Base-by-base conservation (phyloP, 2,113 vertebrate species). In the Tragelaphus buxtoni region DNA sequence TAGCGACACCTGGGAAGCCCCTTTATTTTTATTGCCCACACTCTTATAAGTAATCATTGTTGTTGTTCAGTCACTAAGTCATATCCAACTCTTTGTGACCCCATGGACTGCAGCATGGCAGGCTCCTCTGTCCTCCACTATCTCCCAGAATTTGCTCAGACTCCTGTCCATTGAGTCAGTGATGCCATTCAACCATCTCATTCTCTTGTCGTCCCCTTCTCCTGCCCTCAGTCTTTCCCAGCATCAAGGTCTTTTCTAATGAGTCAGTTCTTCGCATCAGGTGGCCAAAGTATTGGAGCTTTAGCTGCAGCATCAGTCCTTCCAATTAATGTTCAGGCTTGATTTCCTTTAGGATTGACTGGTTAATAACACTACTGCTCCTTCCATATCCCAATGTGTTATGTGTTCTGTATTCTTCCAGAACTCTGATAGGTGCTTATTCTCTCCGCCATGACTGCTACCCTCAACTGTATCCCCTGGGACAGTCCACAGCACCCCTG, bases 371-470 rank as follows among this genome's bases (percentile, higher is more conserved):
- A 28, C 3, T 5, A 26, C 10, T 2, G 32, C 56, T 74, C 76
- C 60, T 79, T 77, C 5, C 0, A 5, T 28, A 79, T 30, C 58
- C 51, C 80, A 12, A 6, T 16, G 49, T 22, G 11, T 16, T 16
- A 53, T 2, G 63, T 47, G 0, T 82, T 76, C 88, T 26, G 5
- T 45, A 39, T 81, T 35, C 82, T 47, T 61, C 45, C 72, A 61
- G 45, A 91, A 69, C 10, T 14, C 58, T 13, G 6, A 20, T 1
- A 47, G 51, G 9, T 32, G 28, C 79, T 32, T 20, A 53, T 10
- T 17, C 24, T 89, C 10, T 90, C 17, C 0, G 0, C 1, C 35
- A 26, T 14, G 18, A 61, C 13, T 13, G 16, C 72, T 24, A 7
- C 30, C 4, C n/a, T 58, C 5, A 26, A 9, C n/a, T 53, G 32